phyloP scores from a whole-genome alignment of 2,888 invertebrate species.

The Stenurella melanura region DNA sequence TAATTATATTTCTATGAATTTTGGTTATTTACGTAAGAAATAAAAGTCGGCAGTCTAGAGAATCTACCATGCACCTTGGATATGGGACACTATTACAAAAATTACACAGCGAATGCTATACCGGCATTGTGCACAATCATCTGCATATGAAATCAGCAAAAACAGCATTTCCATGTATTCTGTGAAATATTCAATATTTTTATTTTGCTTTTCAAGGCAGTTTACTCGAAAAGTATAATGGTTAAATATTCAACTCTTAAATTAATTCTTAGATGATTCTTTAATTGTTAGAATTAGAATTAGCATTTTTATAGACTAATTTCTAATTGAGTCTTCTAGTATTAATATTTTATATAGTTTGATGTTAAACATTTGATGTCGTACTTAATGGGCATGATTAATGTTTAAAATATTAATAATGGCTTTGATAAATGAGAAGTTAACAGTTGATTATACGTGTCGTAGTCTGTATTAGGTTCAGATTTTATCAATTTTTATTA shows the following conservation, averaged over 20 bases:
- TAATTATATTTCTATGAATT: constrained; percentile 10
- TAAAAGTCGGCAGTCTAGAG: constrained; percentile 66
- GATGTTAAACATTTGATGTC: constrained; percentile 21
- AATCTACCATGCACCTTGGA: constrained; percentile 37
- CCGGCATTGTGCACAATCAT: constrained; percentile 53
- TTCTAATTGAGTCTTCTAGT: constrained; percentile 18
- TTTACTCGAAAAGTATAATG: neutral
- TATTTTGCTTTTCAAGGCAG: constrained; percentile 33
- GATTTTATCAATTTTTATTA: constrained; percentile 21
- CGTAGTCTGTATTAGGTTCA: constrained; percentile 3
- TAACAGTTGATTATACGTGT: neutral
- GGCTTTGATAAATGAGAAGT: constrained; percentile 15
- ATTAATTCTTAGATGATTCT: neutral
- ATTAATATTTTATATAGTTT: constrained; percentile 5
- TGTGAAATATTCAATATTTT: constrained; percentile 14
- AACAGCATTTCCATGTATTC: constrained; percentile 46
- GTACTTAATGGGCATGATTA: constrained; percentile 27
- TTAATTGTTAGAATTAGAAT: constrained; percentile 26
- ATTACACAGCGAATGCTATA: constrained; percentile 52
- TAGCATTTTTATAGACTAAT: constrained; percentile 5
- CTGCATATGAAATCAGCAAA: constrained; percentile 44
- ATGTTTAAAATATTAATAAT: constrained; percentile 22
- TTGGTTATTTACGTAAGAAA: constrained; percentile 43
- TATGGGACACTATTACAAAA: constrained; percentile 36
- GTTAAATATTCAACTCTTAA: neutral